phyloP scores from a whole-genome alignment of 2,888 invertebrate species.

The Mimas tiliae region DNA sequence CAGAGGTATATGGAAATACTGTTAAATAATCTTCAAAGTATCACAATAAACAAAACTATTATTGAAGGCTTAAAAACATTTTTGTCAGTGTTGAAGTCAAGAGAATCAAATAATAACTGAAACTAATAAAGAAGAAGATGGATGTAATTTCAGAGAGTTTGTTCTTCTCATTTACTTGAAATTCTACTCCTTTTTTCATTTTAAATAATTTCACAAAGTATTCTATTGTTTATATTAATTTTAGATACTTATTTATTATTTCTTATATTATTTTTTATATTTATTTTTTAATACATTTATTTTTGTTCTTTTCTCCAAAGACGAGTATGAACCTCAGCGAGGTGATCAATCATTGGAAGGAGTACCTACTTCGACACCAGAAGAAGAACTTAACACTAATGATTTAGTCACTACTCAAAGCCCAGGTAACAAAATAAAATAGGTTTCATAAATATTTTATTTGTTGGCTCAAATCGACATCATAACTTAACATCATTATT shows the following conservation, averaged over 20 bases:
- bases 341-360: conserved; percentile 21
- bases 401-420: not conserved
- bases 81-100: not conserved
- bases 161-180: too few species aligned
- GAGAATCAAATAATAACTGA: not conserved
- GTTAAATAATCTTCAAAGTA: not conserved
- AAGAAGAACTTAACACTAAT: not conserved
- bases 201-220: not conserved
- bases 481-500: too few species aligned
- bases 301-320: conserved; percentile 28
- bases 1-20: not conserved
- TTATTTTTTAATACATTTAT: conserved; percentile 33
- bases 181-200: too few species aligned
- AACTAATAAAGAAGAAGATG: too few species aligned
- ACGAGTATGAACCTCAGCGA: not conserved
- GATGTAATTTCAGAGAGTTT: too few species aligned
- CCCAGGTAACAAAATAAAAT: not conserved
- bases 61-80: too few species aligned
- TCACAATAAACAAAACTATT: too few species aligned
- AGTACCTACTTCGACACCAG: not conserved
- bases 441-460: not conserved
- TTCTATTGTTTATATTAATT: conserved; percentile 19
- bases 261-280: conserved; percentile 21
- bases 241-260: conserved; percentile 30
- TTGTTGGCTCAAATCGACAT: too few species aligned